phyloP scores from a whole-genome alignment of 2,797 vertebrate species.

The Sebastes aleutianus region DNA sequence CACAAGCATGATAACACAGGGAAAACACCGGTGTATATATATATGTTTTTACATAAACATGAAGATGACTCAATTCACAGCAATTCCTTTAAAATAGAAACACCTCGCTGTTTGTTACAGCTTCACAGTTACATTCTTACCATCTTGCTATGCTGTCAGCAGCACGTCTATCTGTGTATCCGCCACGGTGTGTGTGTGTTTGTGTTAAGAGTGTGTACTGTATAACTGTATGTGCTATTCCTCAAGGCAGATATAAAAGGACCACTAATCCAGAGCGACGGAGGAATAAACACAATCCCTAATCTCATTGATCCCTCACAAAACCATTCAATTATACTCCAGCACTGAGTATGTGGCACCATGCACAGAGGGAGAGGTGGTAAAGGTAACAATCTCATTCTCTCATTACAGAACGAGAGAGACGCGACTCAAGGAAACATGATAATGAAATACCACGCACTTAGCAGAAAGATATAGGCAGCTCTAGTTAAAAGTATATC shows the following conservation, averaged over 20 bases:
- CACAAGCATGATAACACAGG: background rate
- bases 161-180: slow-evolving; percentile 15
- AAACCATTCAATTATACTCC: slow-evolving; percentile 79
- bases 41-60: background rate
- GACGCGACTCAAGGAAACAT: slow-evolving; percentile 35
- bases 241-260: slow-evolving; percentile 68
- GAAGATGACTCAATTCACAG: slow-evolving; percentile 8
- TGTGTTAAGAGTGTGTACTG: slow-evolving; percentile 29
- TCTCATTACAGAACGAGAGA: slow-evolving; percentile 49
- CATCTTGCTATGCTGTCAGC: slow-evolving; percentile 23
- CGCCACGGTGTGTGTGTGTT: background rate
- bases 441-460: slow-evolving; percentile 51
- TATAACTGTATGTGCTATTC: slow-evolving; percentile 29
- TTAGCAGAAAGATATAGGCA: slow-evolving; percentile 25
- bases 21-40: background rate
- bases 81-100: slow-evolving; percentile 7
- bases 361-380: slow-evolving; percentile 33
- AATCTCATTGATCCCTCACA: slow-evolving; percentile 77
- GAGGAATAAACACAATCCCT: slow-evolving; percentile 79
- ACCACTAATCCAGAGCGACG: slow-evolving; percentile 75
- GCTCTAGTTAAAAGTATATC: background rate
- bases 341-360: slow-evolving; percentile 41
- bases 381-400: slow-evolving; percentile 54
- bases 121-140: background rate
- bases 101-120: background rate